Evolutionary conservation across 2,113 vertebrate species (phyloP), one percentile per base, ranked within the genome.

Genomic region (Pangasianodon gigas): DNA sequence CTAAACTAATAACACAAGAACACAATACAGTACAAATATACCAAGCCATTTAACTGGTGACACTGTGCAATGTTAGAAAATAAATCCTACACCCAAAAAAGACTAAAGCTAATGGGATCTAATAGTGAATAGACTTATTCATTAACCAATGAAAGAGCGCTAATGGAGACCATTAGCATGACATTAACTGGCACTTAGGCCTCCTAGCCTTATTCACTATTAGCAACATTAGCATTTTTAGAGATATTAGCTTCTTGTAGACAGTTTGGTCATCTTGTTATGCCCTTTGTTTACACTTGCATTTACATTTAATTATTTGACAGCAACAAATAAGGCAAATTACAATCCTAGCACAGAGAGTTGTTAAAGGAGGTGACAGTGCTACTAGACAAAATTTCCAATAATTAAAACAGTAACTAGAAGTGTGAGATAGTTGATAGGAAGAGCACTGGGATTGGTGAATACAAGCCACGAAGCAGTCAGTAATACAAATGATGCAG

Each of bases 141-240:
- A 86, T 69, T 69, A 65, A 21, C 56, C 51, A 74, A 44, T 51
- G 69, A 52, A 54, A 58, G 37, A 77, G 41, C 26, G 16, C 65
- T 58, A 89, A 89, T 60, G 80, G 44, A 79, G 88, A 52, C 83
- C 24, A 65, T 89, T 85, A 89, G 71, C 88, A 89, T 89, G 74
- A 67, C 65, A 9, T 80, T 69, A 81, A 56, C 46, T 56, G 60
- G 26, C 44, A 14, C 32, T 52, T 21, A 89, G 14, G 71, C 52
- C 54, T 77, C 21, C 56, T 52, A n/a, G 83, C 56, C 26, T 89
- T 65, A 79, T 86, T 81, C 16, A 32, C 16, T 65, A 44, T 60
- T 84, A 62, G 29, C 54, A 37, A 44, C 84, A 80, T 86, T 69
- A 56, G 60, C 84, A 56, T 65, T 86, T 80, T 74, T 74, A 16